A percentile compares a stretch with the other conserved stretches of the same genome.
Evolutionary conservation across 1,140 invertebrate species (phyloP).

Genomic region (Ladona fulva): DNA sequence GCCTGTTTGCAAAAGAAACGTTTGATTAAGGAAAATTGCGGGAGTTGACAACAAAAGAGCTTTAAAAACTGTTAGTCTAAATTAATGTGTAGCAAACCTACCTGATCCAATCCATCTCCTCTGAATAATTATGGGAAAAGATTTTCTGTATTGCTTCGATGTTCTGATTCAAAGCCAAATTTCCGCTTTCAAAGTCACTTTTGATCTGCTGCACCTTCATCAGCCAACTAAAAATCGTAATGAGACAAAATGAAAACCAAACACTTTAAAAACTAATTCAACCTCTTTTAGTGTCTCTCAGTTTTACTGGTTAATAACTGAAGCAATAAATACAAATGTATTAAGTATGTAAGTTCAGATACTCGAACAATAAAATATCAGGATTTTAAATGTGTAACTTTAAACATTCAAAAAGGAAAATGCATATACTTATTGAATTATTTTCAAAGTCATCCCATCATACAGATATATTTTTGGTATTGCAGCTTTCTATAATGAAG

Average conservation of each 20-base stretch:
- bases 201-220: neutral
- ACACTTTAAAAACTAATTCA: no score
- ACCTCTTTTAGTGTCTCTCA: no score
- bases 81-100: neutral
- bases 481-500: no score
- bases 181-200: neutral
- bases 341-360: no score
- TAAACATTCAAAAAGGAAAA: no score
- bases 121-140: neutral
- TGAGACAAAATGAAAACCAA: neutral
- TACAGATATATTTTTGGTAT: no score
- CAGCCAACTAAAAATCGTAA: neutral
- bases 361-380: no score
- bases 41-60: neutral
- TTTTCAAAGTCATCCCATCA: no score
- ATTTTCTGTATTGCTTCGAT: neutral
- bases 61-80: neutral
- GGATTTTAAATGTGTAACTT: no score
- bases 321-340: no score
- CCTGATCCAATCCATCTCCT: conserved; percentile 11
- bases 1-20: neutral
- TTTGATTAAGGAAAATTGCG: neutral
- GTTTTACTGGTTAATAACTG: no score
- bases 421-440: no score
- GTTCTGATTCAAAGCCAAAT: neutral